Evolutionary conservation across 1,140 invertebrate genomes (phyloP), one percentile per base, ranked within the genome.

Genomic region (Sipha flava): DNA sequence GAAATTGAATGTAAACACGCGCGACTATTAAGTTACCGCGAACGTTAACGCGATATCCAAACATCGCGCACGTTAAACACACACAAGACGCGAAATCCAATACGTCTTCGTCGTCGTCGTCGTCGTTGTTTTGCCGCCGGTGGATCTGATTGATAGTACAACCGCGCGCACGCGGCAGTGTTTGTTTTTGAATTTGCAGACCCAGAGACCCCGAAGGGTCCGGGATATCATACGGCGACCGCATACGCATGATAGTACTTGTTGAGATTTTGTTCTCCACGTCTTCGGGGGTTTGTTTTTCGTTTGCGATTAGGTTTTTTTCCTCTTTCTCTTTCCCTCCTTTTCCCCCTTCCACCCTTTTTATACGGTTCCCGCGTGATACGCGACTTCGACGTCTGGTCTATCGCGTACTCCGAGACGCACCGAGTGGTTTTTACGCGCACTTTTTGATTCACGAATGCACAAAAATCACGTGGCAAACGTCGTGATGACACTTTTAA

Each of bases 1-100:
- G 73, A 77, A 77, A 77, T 77, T 57, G 73, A 77, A 77, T 57
- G 73, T 77, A 77, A 77, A 77, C 73, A 77, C 73, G 21, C 23
- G 66, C 40, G 26, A 77, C 73, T 77, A 77, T 77, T 77, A 77
- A 59, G 73, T 77, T 77, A 59, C 73, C 73, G 59, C n/a, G 29
- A 14, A 54, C 49, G 73, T 59, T 77, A 77, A 77, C 73, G 73
- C 73, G 49, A 77, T 77, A 77, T 77, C 73, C 34, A 77, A 77
- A 77, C 73, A 77, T 21, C 49, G 18, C 70, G 16, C 45, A 18
- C 45, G 21, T 54, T 10, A 1, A 6, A 52, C 29, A 59, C 9
- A 66, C 64, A 66, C 64, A 54, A 54, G n/a, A 43, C 26, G 29
- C 18, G 73, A 77, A 77, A 77, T 77, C 73, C 43, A 59, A 77